A percentile compares a stretch with the other conserved stretches of the same genome.
These are phyloP conservation scores for Sardina pilchardus DNA, from an alignment of 2,113 vertebrate species.

Conservation along the genomic window DNA sequence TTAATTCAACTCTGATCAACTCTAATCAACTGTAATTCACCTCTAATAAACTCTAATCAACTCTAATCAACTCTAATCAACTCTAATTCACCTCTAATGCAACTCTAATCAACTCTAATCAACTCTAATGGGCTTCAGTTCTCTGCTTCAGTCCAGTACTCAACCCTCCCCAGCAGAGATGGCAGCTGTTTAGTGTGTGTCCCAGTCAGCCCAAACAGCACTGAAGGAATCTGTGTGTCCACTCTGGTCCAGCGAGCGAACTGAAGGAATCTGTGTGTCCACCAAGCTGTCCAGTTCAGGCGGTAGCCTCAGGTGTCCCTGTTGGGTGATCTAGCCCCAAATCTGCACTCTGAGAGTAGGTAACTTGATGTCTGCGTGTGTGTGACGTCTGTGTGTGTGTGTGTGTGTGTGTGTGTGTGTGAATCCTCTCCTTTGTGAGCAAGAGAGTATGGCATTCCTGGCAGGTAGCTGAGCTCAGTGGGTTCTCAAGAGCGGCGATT, in stretches of 20 bases:
- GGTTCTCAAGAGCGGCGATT: conserved; percentile 33
- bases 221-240: too few species aligned
- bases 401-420: too few species aligned
- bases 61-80: background rate
- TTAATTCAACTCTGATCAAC: background rate
- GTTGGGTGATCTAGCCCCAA: background rate
- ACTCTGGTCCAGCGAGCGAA: too few species aligned
- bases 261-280: too few species aligned
- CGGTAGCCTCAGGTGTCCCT: background rate
- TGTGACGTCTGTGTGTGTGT: too few species aligned
- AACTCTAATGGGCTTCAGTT: background rate
- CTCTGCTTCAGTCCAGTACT: background rate
- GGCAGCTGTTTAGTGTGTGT: background rate
- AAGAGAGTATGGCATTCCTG: conserved; percentile 16
- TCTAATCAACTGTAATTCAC: background rate
- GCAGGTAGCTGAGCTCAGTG: conserved; percentile 25
- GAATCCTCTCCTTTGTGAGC: background rate
- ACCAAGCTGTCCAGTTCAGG: background rate
- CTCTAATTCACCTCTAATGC: background rate
- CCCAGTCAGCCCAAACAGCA: background rate
- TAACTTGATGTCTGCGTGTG: background rate
- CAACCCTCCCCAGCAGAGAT: background rate
- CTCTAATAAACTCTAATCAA: too few species aligned
- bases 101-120: too few species aligned
- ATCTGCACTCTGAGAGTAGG: background rate